Conservation (phyloP, 2,113 vertebrate genomes). For the Entelurus aequoreus region DNA sequence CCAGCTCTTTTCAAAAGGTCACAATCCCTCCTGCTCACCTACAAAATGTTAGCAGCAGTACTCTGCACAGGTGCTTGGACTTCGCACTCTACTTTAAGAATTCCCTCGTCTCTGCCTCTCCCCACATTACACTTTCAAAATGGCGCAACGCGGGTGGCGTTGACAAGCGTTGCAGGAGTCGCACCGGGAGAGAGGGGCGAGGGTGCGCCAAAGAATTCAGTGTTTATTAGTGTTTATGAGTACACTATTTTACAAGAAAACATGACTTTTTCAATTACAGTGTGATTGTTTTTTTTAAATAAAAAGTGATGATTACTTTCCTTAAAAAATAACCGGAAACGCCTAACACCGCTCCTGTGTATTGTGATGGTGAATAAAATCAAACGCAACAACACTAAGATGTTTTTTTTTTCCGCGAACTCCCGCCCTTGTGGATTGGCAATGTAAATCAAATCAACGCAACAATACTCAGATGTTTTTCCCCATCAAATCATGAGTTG, state of each 20-base stretch:
- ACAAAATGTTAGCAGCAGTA: constrained; percentile 2
- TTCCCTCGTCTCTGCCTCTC: constrained; percentile 56
- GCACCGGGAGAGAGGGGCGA: constrained; percentile 4
- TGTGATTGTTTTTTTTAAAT: neutral
- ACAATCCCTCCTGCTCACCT: neutral
- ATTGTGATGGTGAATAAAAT: neutral
- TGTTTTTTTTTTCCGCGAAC: neutral
- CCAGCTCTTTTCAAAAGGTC: too few species aligned
- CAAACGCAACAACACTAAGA: constrained; percentile 20
- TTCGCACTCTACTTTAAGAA: constrained; percentile 59
- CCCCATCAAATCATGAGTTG: neutral
- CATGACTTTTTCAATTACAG: too few species aligned
- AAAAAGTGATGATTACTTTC: neutral
- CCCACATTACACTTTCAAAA: constrained; percentile 65
- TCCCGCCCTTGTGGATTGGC: constrained; percentile 27
- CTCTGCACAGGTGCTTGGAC: constrained; percentile 27
- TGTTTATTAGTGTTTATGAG: neutral
- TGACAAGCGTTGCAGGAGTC: constrained; percentile 17
- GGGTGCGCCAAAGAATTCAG: neutral
- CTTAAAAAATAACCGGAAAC: neutral
- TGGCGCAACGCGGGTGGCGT: constrained; percentile 64
- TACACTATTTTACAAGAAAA: neutral
- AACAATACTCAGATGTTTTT: neutral
- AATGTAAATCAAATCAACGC: neutral
- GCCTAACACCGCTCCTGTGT: constrained; percentile 23